phyloP scores from a whole-genome alignment of 2,113 vertebrate species.

The Vidua chalybeata region DNA sequence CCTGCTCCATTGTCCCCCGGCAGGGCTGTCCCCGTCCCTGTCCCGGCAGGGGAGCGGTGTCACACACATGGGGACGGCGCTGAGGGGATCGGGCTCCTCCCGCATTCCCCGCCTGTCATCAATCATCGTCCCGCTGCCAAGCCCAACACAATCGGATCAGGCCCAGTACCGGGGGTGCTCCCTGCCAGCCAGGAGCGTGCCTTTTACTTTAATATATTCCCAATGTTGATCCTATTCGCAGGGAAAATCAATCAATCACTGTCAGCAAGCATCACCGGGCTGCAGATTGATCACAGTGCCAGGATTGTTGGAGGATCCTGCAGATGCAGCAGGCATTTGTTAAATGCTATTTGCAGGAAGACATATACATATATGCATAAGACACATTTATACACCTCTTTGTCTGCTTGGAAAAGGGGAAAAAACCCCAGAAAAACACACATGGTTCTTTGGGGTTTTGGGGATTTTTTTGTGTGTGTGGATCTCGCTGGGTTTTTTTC shows the following conservation, averaged over 20 bases:
- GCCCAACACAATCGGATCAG: constrained; percentile 57
- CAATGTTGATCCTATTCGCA: constrained; percentile 57
- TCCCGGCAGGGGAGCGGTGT: neutral
- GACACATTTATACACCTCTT: constrained; percentile 10
- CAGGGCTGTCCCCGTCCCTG: neutral
- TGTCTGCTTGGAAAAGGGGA: constrained; percentile 5
- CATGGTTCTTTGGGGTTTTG: neutral
- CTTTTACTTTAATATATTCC: constrained; percentile 53
- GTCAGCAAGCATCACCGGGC: constrained; percentile 58
- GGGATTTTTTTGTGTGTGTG: neutral
- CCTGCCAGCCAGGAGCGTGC: constrained; percentile 49
- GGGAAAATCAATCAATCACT: constrained; percentile 79
- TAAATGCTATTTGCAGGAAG: constrained; percentile 42
- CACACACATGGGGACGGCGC: neutral
- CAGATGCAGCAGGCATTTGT: constrained; percentile 28
- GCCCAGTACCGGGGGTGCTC: constrained; percentile 2
- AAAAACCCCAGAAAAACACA: neutral
- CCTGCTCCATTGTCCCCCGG: constrained; percentile 50
- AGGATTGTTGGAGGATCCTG: constrained; percentile 13
- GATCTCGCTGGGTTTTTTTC: neutral
- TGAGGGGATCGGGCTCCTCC: neutral
- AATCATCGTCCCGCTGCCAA: constrained; percentile 70
- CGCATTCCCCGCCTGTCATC: constrained; percentile 64
- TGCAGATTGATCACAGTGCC: constrained; percentile 34
- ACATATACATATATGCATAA: constrained; percentile 65